A percentile compares a stretch with the other conserved stretches of the same genome.
These are phyloP conservation scores for Petrocephalus sullivani DNA, from an alignment of 2,797 vertebrate genomes.

Conservation along the genomic window DNA sequence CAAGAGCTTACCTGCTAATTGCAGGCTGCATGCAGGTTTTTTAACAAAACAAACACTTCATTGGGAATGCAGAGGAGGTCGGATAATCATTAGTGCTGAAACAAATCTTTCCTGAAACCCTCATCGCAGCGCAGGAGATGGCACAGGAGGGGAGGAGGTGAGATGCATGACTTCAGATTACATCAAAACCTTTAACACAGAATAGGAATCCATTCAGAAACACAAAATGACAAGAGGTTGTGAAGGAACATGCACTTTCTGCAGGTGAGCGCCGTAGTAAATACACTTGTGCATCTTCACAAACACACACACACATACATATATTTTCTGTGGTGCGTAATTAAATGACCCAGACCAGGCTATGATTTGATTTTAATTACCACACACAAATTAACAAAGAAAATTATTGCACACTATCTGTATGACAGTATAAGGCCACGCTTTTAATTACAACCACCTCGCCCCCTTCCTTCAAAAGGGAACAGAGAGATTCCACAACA, in stretches of 20 bases:
- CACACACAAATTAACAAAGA: slow-evolving; percentile 61
- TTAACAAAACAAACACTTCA: slow-evolving; percentile 71
- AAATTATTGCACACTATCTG: slow-evolving; percentile 40
- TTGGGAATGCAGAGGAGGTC: slow-evolving; percentile 66
- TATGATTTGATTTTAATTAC: slow-evolving; percentile 70
- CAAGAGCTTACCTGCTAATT: slow-evolving; percentile 68
- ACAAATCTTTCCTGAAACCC: slow-evolving; percentile 36
- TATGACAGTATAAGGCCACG: slow-evolving; percentile 51
- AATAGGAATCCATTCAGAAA: slow-evolving; percentile 41
- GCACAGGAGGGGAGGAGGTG: slow-evolving; percentile 37
- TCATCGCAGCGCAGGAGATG: slow-evolving; percentile 55
- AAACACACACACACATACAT: slow-evolving; percentile 42
- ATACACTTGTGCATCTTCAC: slow-evolving; percentile 30
- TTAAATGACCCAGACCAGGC: slow-evolving; percentile 63
- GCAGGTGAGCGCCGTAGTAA: neutral
- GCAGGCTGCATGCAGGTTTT: slow-evolving; percentile 67
- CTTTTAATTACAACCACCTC: slow-evolving; percentile 64
- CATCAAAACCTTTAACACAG: slow-evolving; percentile 51
- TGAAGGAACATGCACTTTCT: slow-evolving; percentile 48
- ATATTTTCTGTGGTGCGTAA: slow-evolving; percentile 63
- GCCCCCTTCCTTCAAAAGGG: neutral
- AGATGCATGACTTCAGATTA: slow-evolving; percentile 38
- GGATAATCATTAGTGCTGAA: slow-evolving; percentile 54
- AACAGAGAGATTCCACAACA: neutral
- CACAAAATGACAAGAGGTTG: slow-evolving; percentile 31